Conservation (phyloP, 2,797 vertebrate genomes). For the Alosa sapidissima region DNA sequence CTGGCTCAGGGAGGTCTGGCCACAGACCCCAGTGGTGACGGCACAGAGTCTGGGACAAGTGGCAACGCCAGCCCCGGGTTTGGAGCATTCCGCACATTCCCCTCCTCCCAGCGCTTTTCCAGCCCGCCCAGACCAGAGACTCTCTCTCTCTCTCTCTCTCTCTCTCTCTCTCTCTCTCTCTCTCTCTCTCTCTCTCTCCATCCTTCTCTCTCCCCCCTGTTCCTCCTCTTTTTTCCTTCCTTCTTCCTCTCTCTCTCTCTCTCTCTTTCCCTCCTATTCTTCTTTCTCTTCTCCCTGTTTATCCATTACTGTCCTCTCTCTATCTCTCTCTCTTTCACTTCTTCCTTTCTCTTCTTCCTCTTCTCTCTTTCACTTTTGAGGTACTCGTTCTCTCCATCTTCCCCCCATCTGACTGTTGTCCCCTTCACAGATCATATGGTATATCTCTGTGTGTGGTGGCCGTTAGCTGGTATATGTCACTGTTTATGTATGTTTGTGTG, state of each 20-base stretch:
- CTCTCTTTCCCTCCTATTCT: not conserved
- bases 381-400: slow-evolving; percentile 13
- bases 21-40: slow-evolving; percentile 85
- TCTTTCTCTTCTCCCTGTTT: not conserved
- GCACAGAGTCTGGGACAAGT: slow-evolving; percentile 86
- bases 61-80: slow-evolving; percentile 82
- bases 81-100: slow-evolving; percentile 79
- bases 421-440: slow-evolving; percentile 35
- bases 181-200: not conserved
- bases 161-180: not conserved
- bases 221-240: not conserved
- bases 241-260: not conserved
- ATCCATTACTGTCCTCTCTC: not conserved
- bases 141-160: not conserved
- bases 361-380: not conserved
- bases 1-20: slow-evolving; percentile 86
- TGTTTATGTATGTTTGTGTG: not conserved
- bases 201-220: not conserved
- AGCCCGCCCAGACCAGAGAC: slow-evolving; percentile 4
- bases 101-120: slow-evolving; percentile 41
- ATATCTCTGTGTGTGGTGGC: slow-evolving; percentile 25
- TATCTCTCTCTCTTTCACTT: not conserved
- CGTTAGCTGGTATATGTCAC: slow-evolving; percentile 1
- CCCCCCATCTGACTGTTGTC: not conserved
- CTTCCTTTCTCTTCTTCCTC: not conserved